These are phyloP conservation scores for Ischnus inquisitorius DNA, from an alignment of 2,888 invertebrate genomes.

Conservation along the genomic window DNA sequence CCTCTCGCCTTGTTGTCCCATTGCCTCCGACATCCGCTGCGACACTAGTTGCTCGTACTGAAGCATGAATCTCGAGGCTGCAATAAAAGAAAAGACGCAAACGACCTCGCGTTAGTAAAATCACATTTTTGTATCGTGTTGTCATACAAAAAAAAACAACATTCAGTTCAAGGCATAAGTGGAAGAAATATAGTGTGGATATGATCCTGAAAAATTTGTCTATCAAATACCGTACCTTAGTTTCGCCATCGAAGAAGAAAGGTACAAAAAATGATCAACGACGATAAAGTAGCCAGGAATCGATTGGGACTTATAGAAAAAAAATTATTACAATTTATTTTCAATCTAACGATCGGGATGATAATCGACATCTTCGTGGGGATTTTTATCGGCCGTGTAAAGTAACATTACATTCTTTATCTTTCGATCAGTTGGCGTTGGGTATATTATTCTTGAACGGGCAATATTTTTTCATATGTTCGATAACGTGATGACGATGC, in stretches of 20 bases:
- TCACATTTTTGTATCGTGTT: slow-evolving; percentile 14
- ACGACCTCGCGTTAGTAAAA: slow-evolving; percentile 34
- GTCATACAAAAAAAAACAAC: slow-evolving; percentile 42
- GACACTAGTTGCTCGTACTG: slow-evolving; percentile 48
- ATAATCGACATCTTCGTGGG: not conserved
- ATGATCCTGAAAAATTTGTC: slow-evolving; percentile 11
- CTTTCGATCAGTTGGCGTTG: slow-evolving; percentile 13
- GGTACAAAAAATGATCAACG: slow-evolving; percentile 7
- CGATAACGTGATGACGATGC: slow-evolving; percentile 77
- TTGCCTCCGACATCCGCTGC: slow-evolving; percentile 45
- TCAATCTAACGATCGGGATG: not conserved
- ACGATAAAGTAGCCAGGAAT: slow-evolving; percentile 19
- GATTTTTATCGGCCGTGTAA: not conserved
- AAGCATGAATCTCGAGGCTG: slow-evolving; percentile 63
- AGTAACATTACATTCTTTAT: slow-evolving; percentile 12
- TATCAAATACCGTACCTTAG: slow-evolving; percentile 33
- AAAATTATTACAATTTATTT: slow-evolving; percentile 41
- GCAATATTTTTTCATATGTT: slow-evolving; percentile 73
- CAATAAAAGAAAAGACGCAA: slow-evolving; percentile 39
- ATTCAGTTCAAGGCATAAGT: slow-evolving; percentile 38
- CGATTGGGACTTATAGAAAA: not conserved
- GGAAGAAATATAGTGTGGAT: slow-evolving; percentile 4
- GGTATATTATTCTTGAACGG: slow-evolving; percentile 41
- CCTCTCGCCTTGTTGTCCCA: slow-evolving; percentile 60
- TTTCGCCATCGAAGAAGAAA: not conserved